A percentile compares a stretch with the other conserved stretches of the same genome.
Evolutionary conservation across 1,140 invertebrate species (phyloP).

Genomic region (Mesaphorura yosii): DNA sequence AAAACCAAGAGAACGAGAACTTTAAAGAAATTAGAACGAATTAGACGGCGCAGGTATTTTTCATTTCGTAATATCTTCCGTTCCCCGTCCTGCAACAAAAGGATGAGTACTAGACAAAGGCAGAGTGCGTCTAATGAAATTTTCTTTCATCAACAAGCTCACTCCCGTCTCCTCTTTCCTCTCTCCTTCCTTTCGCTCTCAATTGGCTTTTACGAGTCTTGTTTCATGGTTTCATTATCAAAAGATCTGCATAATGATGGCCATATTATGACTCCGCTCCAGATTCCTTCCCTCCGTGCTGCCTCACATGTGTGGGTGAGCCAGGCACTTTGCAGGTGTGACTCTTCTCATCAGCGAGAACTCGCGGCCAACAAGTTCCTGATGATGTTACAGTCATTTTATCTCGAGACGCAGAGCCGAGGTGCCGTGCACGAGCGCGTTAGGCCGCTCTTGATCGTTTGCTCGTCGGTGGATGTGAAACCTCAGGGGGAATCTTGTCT

Average conservation of each 20-base stretch:
- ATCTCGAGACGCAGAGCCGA: too few species aligned
- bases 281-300: background rate
- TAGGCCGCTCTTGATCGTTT: too few species aligned
- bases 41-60: slow-evolving; percentile 32
- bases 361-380: too few species aligned
- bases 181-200: slow-evolving; percentile 18
- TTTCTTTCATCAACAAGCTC: slow-evolving; percentile 30
- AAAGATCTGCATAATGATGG: slow-evolving; percentile 25
- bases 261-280: background rate
- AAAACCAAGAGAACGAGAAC: slow-evolving; percentile 21
- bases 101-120: slow-evolving; percentile 2
- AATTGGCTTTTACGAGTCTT: slow-evolving; percentile 24
- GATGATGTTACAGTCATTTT: background rate
- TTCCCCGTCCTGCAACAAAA: too few species aligned
- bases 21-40: slow-evolving; percentile 33
- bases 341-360: too few species aligned
- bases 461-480: too few species aligned
- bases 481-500: too few species aligned
- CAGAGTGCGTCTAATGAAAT: slow-evolving; percentile 21
- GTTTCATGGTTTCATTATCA: too few species aligned
- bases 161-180: too few species aligned
- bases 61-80: slow-evolving; percentile 17
- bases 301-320: too few species aligned
- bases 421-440: too few species aligned
- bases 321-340: too few species aligned